Evolutionary conservation across 2,888 invertebrate genomes (phyloP).

Genomic region (Uloborus plumipes): DNA sequence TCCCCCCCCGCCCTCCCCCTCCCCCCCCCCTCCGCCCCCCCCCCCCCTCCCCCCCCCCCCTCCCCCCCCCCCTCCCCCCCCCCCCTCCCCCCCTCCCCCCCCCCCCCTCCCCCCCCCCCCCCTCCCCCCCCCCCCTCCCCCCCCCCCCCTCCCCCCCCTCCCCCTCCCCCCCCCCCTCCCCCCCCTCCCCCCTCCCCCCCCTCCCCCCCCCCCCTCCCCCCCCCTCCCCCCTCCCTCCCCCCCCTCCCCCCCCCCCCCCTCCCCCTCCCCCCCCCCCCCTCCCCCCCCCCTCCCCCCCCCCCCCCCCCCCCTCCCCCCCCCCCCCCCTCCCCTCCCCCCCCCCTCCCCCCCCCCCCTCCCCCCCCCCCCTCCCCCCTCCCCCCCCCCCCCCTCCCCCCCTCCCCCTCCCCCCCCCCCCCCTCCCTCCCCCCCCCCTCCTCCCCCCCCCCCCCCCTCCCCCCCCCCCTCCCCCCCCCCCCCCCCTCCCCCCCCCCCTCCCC

Average conservation of each 20-base stretch:
- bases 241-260: not conserved
- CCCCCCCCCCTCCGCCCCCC: not conserved
- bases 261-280: not conserved
- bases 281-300: not conserved
- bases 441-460: not conserved
- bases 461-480: not conserved
- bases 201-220: not conserved
- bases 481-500: not conserved
- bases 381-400: not conserved
- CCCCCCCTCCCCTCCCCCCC: not conserved
- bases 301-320: not conserved
- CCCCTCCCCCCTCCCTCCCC: not conserved
- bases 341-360: not conserved
- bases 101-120: not conserved
- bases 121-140: not conserved
- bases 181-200: not conserved
- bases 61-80: not conserved
- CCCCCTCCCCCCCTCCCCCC: not conserved
- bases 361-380: not conserved
- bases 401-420: not conserved
- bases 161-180: not conserved
- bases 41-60: not conserved
- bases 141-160: not conserved
- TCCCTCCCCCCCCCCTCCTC: not conserved
- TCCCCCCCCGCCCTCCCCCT: not conserved